Evolutionary conservation across 2,797 vertebrate species (phyloP).

Genomic region (Epinephelus coioides): DNA sequence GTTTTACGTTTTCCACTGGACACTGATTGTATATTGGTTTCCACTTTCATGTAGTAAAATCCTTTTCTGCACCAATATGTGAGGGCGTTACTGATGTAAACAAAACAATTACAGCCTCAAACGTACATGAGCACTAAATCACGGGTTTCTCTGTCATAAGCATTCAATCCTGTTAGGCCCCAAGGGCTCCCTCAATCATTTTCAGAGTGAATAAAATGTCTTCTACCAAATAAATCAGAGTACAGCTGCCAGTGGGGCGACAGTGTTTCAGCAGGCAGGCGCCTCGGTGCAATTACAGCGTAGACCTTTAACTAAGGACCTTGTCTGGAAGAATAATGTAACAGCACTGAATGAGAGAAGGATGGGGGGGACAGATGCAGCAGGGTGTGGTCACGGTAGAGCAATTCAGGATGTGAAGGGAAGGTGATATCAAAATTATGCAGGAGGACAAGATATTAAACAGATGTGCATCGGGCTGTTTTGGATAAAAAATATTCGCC

Average conservation of each 20-base stretch:
- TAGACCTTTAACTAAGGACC: constrained; percentile 63
- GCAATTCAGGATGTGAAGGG: not conserved
- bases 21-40: not conserved
- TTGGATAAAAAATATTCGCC: constrained; percentile 53
- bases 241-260: constrained; percentile 46
- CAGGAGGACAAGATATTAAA: constrained; percentile 44
- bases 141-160: constrained; percentile 39
- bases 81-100: constrained; percentile 49
- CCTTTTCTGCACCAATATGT: constrained; percentile 12
- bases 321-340: constrained; percentile 66
- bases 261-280: constrained; percentile 58
- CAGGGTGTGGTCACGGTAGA: constrained; percentile 52
- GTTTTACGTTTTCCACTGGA: not conserved
- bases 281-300: constrained; percentile 52
- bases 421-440: constrained; percentile 32
- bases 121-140: constrained; percentile 52
- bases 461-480: not conserved
- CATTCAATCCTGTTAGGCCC: constrained; percentile 30
- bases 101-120: constrained; percentile 45
- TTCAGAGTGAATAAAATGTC: constrained; percentile 51
- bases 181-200: constrained; percentile 66
- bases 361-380: constrained; percentile 38
- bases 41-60: constrained; percentile 14
- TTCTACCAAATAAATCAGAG: constrained; percentile 68
- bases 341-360: constrained; percentile 18